Conservation (phyloP, 1,140 invertebrate genomes). For the Thaumatotibia leucotreta region DNA sequence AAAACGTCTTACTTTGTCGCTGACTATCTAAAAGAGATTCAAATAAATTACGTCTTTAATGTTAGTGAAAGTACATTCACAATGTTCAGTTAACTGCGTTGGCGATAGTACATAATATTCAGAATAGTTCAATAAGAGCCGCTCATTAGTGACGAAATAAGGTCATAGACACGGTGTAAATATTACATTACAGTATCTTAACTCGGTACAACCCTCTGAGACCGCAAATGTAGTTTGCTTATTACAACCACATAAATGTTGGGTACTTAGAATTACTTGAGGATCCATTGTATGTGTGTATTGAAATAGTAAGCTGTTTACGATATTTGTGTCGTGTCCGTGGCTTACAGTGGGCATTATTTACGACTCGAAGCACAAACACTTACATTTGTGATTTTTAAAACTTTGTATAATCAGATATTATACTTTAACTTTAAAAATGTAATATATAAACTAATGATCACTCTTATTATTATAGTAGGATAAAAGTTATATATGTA, state of each 20-base stretch:
- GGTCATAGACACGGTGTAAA: not conserved
- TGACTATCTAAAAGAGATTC: too few species aligned
- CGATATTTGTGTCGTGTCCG: not conserved
- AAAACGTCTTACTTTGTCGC: too few species aligned
- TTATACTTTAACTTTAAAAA: not conserved
- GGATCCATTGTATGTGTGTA: not conserved
- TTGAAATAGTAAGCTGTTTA: not conserved
- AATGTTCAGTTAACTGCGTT: too few species aligned
- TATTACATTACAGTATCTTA: not conserved
- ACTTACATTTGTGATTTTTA: conserved; percentile 2
- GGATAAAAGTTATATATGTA: not conserved
- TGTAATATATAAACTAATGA: conserved; percentile 5
- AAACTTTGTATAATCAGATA: conserved; percentile 4
- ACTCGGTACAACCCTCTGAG: not conserved
- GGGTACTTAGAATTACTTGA: too few species aligned
- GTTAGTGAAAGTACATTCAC: too few species aligned
- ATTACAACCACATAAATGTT: too few species aligned
- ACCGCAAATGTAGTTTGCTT: too few species aligned
- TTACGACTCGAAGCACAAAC: conserved; percentile 4
- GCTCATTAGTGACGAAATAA: not conserved
- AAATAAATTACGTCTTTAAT: too few species aligned
- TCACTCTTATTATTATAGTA: not conserved
- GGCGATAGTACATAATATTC: too few species aligned
- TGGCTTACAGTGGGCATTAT: not conserved
- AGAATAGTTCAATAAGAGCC: too few species aligned